Percentiles rank a stretch among this genome's conserved stretches.
Evolutionary conservation across 2,113 vertebrate genomes (phyloP).

Genomic region (Leiothrix lutea): DNA sequence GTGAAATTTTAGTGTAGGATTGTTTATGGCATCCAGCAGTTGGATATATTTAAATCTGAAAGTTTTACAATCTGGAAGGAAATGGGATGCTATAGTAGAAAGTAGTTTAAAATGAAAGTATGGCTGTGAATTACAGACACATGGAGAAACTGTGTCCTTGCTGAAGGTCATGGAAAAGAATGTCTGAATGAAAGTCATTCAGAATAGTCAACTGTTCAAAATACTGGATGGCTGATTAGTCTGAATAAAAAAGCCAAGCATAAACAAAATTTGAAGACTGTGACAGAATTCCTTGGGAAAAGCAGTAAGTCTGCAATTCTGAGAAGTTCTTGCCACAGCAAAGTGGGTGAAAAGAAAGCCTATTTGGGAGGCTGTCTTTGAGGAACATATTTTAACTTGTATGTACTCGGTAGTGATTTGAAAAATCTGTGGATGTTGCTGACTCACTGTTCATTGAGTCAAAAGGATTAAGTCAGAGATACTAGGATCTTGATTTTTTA

Average conservation of each 20-base stretch:
- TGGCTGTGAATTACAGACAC: neutral
- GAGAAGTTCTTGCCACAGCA: neutral
- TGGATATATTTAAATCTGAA: neutral
- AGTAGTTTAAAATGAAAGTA: neutral
- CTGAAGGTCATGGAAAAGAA: neutral
- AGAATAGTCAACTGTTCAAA: neutral
- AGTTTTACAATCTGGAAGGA: neutral
- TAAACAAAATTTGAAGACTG: neutral
- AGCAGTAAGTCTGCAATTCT: neutral
- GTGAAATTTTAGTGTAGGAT: neutral
- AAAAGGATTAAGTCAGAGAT: neutral
- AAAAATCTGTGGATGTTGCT: neutral
- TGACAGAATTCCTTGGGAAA: neutral
- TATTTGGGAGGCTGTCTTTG: neutral
- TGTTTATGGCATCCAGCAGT: neutral
- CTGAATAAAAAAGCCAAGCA: neutral
- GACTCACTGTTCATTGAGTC: neutral
- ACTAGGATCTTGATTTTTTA: neutral
- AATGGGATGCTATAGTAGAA: neutral
- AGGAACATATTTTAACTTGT: neutral
- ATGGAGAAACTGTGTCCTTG: neutral
- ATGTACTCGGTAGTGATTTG: neutral
- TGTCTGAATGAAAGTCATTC: neutral
- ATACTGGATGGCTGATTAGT: neutral
- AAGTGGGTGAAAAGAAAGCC: neutral